These are phyloP conservation scores for Palloptera scutellata DNA, from an alignment of 2,888 invertebrate genomes.

Conservation along the genomic window DNA sequence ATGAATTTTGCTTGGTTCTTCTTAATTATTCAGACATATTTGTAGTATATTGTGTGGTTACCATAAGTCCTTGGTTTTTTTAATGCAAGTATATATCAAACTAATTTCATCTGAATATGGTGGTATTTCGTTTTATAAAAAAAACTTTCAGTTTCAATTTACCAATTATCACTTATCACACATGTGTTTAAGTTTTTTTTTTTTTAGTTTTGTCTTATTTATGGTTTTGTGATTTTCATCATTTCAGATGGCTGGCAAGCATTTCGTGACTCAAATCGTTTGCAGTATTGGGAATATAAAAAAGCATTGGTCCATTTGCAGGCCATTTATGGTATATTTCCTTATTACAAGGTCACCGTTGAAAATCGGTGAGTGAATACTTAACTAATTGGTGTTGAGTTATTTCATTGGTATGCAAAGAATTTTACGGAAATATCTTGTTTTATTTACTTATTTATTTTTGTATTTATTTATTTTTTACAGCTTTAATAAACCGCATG, in stretches of 20 bases:
- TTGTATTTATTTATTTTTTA: constrained; percentile 18
- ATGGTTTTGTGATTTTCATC: constrained; percentile 14
- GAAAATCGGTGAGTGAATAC: constrained; percentile 58
- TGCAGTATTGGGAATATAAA: constrained; percentile 58
- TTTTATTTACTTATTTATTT: neutral
- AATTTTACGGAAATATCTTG: neutral
- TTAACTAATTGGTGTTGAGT: neutral
- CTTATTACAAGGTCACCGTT: constrained; percentile 60
- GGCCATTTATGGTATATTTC: constrained; percentile 59
- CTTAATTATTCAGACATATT: too few species aligned
- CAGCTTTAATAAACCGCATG: constrained; percentile 58
- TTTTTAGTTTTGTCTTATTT: constrained; percentile 5
- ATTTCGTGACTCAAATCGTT: constrained; percentile 50
- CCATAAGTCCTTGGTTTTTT: too few species aligned
- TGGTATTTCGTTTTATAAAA: neutral
- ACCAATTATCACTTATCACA: neutral
- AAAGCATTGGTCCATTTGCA: constrained; percentile 57
- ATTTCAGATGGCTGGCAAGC: constrained; percentile 61
- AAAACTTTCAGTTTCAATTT: neutral
- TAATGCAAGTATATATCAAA: neutral
- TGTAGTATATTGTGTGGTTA: too few species aligned
- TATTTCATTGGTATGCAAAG: neutral
- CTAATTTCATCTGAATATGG: neutral
- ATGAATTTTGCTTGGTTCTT: too few species aligned
- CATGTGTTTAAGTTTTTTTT: neutral